Conservation (phyloP, 2,797 vertebrate genomes). For the Xenops minutus region DNA sequence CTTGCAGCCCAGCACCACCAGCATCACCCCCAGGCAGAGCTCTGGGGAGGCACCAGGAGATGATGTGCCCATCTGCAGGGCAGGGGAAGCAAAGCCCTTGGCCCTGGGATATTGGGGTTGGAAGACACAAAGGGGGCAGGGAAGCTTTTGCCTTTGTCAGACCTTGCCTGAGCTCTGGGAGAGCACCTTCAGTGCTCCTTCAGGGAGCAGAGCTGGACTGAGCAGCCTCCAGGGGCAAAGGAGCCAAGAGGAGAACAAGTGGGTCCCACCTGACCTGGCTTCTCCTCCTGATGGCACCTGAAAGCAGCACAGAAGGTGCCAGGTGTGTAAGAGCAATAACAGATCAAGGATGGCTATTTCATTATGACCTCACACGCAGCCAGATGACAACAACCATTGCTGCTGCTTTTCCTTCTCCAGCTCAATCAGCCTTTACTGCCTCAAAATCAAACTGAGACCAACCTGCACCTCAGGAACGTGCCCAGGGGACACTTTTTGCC, state of each 20-base stretch:
- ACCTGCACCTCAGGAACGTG: neutral
- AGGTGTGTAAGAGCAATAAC: neutral
- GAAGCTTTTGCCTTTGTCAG: neutral
- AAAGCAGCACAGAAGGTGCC: neutral
- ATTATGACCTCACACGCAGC: neutral
- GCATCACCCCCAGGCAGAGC: neutral
- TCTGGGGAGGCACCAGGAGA: neutral
- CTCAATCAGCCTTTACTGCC: neutral
- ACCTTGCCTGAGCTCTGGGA: neutral
- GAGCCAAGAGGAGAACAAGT: neutral
- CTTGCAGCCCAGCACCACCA: neutral
- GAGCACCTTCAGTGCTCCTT: neutral
- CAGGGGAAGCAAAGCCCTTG: neutral
- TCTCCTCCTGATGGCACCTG: neutral
- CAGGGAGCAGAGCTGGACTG: neutral
- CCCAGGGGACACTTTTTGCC: neutral
- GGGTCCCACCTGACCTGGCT: neutral
- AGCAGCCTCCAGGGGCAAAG: neutral
- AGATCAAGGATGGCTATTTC: neutral
- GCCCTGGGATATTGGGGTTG: neutral
- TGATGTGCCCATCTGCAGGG: neutral
- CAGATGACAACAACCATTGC: neutral
- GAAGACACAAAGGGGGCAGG: fast-evolving
- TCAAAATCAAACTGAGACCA: neutral
- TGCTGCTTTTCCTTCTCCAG: neutral